Evolutionary conservation across 2,113 vertebrate genomes (phyloP).

Genomic region (Mus musculus): DNA sequence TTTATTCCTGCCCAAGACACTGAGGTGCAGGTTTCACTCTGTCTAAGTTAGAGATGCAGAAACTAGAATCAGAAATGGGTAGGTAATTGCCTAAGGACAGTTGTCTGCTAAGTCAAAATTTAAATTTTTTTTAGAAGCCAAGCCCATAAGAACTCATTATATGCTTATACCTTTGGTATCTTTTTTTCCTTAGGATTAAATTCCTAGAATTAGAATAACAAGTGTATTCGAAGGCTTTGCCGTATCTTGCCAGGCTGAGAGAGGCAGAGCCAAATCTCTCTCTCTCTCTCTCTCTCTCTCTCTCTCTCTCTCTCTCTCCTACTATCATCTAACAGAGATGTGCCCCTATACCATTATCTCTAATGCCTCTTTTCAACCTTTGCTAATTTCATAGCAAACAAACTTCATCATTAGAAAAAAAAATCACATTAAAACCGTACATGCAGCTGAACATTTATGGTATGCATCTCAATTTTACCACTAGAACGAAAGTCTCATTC

Average conservation of each 20-base stretch:
- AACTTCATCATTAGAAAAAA: not conserved
- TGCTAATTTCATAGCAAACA: conserved; percentile 11
- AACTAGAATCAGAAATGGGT: not conserved
- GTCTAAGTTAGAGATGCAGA: conserved; percentile 5
- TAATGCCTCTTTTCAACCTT: not conserved
- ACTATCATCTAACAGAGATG: not conserved
- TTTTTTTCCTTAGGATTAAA: conserved; percentile 19
- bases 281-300: not conserved
- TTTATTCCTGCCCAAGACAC: not conserved
- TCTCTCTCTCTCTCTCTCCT: no score
- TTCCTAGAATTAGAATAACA: conserved; percentile 4
- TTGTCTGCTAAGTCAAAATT: conserved; percentile 42
- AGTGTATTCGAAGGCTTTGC: not conserved
- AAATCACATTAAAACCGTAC: conserved; percentile 30
- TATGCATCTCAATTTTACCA: not conserved
- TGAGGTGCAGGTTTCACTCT: not conserved
- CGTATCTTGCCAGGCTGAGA: not conserved
- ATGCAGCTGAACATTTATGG: not conserved
- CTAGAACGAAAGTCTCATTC: conserved; percentile 7
- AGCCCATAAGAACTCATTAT: not conserved
- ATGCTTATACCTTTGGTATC: not conserved
- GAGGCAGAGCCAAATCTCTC: not conserved
- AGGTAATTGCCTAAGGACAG: not conserved
- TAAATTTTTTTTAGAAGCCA: conserved; percentile 43
- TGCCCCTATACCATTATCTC: not conserved